These are phyloP conservation scores for Furcifer pardalis DNA, from an alignment of 2,797 vertebrate genomes.

Conservation along the genomic window DNA sequence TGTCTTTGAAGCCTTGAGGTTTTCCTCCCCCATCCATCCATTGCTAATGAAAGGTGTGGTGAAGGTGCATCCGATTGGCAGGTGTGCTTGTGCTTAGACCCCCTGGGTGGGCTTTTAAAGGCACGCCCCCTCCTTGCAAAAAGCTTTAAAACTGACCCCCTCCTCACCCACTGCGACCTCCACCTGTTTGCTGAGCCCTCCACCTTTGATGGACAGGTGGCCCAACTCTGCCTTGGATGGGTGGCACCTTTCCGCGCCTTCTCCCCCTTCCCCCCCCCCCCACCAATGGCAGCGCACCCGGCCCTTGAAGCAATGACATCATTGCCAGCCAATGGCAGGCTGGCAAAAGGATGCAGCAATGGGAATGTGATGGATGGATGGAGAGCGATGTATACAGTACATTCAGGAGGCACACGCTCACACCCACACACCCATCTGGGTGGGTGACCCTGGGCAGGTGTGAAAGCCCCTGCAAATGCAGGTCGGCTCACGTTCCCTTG, in stretches of 20 bases:
- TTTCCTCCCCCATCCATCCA: background rate
- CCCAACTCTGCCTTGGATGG: slow-evolving; percentile 86
- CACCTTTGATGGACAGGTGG: too few species aligned
- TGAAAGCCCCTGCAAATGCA: background rate
- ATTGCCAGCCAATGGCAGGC: slow-evolving; percentile 89
- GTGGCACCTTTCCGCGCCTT: slow-evolving; percentile 83
- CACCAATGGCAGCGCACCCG: slow-evolving; percentile 83
- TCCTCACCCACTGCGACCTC: slow-evolving; percentile 42
- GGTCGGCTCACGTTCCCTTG: too few species aligned
- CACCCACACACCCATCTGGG: slow-evolving; percentile 5
- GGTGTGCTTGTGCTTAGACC: background rate
- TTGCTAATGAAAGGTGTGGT: background rate
- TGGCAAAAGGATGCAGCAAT: slow-evolving; percentile 83
- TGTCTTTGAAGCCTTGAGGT: background rate
- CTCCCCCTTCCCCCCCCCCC: slow-evolving; percentile 71
- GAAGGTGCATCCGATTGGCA: background rate
- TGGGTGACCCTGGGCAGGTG: background rate
- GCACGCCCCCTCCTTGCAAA: background rate
- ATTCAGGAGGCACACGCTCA: slow-evolving; percentile 4
- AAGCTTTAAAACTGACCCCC: slow-evolving; percentile 31
- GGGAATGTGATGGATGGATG: slow-evolving; percentile 64
- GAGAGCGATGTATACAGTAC: slow-evolving; percentile 58
- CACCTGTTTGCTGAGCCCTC: slow-evolving; percentile 56
- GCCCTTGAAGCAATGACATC: slow-evolving; percentile 92
- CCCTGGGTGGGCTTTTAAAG: background rate